These are phyloP conservation scores for Gymnobelideus leadbeateri DNA, from an alignment of 2,113 vertebrate species.

Conservation along the genomic window DNA sequence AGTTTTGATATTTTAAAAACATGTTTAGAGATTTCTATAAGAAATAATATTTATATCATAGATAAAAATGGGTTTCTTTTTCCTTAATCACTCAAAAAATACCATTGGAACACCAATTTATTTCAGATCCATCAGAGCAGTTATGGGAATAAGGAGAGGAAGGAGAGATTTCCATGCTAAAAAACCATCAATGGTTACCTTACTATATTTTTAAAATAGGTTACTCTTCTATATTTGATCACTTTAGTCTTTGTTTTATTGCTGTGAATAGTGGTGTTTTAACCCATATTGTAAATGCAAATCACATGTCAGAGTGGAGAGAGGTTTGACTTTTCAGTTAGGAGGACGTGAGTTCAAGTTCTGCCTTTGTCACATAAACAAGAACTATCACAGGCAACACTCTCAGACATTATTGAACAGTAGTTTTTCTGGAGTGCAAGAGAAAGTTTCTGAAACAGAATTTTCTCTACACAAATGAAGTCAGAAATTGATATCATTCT, in stretches of 20 bases:
- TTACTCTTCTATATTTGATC: not conserved
- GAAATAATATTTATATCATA: conserved; percentile 12
- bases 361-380: too few species aligned
- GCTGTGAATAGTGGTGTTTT: too few species aligned
- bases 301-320: too few species aligned
- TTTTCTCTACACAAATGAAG: too few species aligned
- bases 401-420: too few species aligned
- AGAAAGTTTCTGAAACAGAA: too few species aligned
- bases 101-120: not conserved
- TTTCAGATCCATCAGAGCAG: not conserved
- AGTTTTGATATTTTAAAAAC: not conserved
- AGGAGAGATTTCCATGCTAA: not conserved
- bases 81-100: conserved; percentile 17
- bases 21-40: conserved; percentile 14
- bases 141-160: not conserved
- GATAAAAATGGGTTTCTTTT: conserved; percentile 10
- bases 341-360: too few species aligned
- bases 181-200: not conserved
- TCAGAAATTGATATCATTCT: too few species aligned
- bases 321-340: too few species aligned
- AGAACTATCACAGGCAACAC: too few species aligned
- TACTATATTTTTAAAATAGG: not conserved
- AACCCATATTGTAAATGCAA: too few species aligned
- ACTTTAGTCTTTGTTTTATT: conserved; percentile 6
- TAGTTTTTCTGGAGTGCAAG: too few species aligned